These are phyloP conservation scores for Anguilla japonica DNA, from an alignment of 2,113 vertebrate species.

Conservation along the genomic window DNA sequence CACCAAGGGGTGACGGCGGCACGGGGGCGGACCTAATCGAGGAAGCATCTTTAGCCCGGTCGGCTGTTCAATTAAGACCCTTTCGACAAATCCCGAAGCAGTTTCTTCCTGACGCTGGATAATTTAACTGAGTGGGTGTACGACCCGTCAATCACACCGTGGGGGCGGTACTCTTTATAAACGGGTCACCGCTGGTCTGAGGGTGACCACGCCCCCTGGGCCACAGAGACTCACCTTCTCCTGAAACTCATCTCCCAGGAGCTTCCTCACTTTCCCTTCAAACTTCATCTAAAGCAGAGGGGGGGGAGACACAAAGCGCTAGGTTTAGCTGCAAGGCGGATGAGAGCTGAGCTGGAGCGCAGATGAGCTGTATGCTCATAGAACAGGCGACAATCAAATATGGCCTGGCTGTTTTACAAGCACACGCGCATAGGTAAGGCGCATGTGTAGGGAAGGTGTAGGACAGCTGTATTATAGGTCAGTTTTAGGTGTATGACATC, in stretches of 20 bases:
- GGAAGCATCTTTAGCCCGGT: too few species aligned
- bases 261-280: conserved; percentile 68
- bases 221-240: conserved; percentile 66
- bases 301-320: conserved; percentile 28
- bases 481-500: too few species aligned
- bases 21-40: too few species aligned
- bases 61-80: neutral
- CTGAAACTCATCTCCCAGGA: conserved; percentile 81
- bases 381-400: neutral
- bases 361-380: conserved; percentile 55
- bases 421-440: too few species aligned
- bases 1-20: too few species aligned
- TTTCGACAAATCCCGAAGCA: too few species aligned
- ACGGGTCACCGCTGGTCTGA: neutral
- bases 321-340: neutral
- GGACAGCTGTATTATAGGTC: too few species aligned
- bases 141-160: neutral
- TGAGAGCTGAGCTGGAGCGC: neutral
- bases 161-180: neutral
- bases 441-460: too few species aligned
- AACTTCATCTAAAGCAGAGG: conserved; percentile 74
- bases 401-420: too few species aligned
- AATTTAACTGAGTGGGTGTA: neutral
- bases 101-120: too few species aligned
- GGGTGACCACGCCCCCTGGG: too few species aligned